These are phyloP conservation scores for Hyles lineata DNA, from an alignment of 2,888 invertebrate species.

Conservation along the genomic window DNA sequence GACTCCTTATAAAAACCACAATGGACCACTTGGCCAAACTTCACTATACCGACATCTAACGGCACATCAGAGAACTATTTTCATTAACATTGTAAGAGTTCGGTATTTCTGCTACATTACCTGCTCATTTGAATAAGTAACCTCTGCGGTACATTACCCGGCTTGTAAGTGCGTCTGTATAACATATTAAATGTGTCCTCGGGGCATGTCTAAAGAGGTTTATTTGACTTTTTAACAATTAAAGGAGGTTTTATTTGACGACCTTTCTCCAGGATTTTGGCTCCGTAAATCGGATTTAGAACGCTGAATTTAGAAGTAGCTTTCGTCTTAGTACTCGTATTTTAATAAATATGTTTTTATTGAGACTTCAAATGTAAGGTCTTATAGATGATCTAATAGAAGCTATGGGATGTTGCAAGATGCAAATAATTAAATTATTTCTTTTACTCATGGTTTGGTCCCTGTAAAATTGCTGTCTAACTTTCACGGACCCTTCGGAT, in stretches of 20 bases:
- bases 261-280: neutral
- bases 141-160: neutral
- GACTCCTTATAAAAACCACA: too few relatives aligned
- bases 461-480: too few relatives aligned
- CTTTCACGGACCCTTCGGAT: too few relatives aligned
- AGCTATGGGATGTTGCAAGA: too few relatives aligned
- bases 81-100: neutral
- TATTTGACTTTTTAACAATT: conserved; percentile 7
- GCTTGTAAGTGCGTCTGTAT: conserved; percentile 5
- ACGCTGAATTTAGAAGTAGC: neutral
- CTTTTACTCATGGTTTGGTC: too few relatives aligned
- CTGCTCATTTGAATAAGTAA: conserved; percentile 5
- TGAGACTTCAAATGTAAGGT: too few relatives aligned
- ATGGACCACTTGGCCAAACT: neutral
- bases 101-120: neutral
- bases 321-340: neutral
- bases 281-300: neutral
- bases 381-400: too few relatives aligned
- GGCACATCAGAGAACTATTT: neutral
- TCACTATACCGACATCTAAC: neutral
- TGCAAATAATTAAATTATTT: too few relatives aligned
- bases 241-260: neutral
- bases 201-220: neutral
- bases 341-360: too few relatives aligned
- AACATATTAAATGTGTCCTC: neutral